Base-by-base conservation (phyloP, 2,888 invertebrate genomes). In the Alsophila aescularia region DNA sequence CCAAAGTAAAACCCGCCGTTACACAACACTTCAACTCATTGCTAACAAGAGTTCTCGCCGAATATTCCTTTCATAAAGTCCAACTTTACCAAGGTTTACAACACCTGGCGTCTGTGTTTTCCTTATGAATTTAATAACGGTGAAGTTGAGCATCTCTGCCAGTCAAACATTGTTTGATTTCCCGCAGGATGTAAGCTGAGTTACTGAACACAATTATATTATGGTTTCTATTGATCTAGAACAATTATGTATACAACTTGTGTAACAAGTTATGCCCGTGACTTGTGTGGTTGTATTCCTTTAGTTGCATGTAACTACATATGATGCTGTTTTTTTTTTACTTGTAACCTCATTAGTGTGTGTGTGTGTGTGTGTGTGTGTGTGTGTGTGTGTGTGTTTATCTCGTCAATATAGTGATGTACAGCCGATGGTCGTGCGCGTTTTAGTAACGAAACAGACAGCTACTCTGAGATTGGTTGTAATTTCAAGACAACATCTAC, bases 71-170 rank as follows among this genome's bases (percentile, higher is more conserved):
- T 50, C 49, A 36, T 44, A 55, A 54, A 48, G 31, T 47, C 32
- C 53, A 50, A 50, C 18, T 51, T 50, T 44, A 13, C 35, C 31
- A 45, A 45, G 50, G 55, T 56, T 45, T 44, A 45, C 41, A 56
- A 36, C 50, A 56, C 55, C 55, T 56, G 55, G 45, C 45, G 43
- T 49, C 52, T 57, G 52, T 57, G 57, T 57, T 57, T 57, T 52
- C 51, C 58, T 60, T 64, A 56, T 62, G 58, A 60, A 64, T 64
- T 60, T 60, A 62, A 62, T 62, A 60, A 62, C 42, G 42, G 39
- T 16, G 39, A 62, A 62, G 64, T 64, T 64, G 56, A 48, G 37
- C 49, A 52, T 48, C 57, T 49, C 48, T 52, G 40, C 43, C 57
- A 44, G 52, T 52, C 49, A 48, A 56, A 57, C 56, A 52, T 39